A percentile compares a stretch with the other conserved stretches of the same genome.
These are phyloP conservation scores for Saccostrea glomerata DNA, from an alignment of 1,140 invertebrate species.

Conservation along the genomic window DNA sequence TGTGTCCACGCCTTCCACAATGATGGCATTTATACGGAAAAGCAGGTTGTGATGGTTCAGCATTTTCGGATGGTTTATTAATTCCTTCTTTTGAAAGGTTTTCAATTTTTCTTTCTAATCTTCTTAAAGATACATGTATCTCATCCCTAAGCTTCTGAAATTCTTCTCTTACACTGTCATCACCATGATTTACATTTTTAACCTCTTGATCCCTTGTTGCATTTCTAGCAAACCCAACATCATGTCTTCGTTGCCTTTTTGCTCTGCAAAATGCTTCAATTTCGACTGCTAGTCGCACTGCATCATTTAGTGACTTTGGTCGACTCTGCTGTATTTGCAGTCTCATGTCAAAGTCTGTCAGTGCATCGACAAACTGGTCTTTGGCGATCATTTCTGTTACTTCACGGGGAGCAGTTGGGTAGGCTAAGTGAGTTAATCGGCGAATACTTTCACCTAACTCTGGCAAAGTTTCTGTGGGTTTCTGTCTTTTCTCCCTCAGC, in stretches of 20 bases:
- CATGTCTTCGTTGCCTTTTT: neutral
- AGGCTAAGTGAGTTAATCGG: slow-evolving; percentile 18
- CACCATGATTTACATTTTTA: too few species aligned
- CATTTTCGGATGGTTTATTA: too few species aligned
- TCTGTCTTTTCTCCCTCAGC: slow-evolving; percentile 23
- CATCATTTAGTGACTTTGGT: slow-evolving; percentile 31
- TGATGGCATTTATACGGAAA: too few species aligned
- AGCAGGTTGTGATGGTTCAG: too few species aligned
- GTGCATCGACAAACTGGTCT: slow-evolving; percentile 37
- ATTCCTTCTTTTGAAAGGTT: too few species aligned
- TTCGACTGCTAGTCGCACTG: slow-evolving; percentile 34
- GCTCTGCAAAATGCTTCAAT: slow-evolving; percentile 17
- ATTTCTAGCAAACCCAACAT: neutral
- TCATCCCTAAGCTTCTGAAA: too few species aligned
- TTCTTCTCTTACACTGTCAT: too few species aligned
- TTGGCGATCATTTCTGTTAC: slow-evolving; percentile 31
- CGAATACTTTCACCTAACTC: slow-evolving; percentile 31
- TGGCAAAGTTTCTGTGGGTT: neutral
- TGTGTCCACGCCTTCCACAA: too few species aligned
- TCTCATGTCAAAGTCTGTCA: slow-evolving; percentile 34
- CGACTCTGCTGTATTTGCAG: slow-evolving; percentile 16
- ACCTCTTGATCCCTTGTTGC: neutral
- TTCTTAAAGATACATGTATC: too few species aligned
- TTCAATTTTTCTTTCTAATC: too few species aligned
- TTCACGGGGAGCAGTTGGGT: neutral